phyloP scores from a whole-genome alignment of 2,797 vertebrate species.

The Hirundo rustica region DNA sequence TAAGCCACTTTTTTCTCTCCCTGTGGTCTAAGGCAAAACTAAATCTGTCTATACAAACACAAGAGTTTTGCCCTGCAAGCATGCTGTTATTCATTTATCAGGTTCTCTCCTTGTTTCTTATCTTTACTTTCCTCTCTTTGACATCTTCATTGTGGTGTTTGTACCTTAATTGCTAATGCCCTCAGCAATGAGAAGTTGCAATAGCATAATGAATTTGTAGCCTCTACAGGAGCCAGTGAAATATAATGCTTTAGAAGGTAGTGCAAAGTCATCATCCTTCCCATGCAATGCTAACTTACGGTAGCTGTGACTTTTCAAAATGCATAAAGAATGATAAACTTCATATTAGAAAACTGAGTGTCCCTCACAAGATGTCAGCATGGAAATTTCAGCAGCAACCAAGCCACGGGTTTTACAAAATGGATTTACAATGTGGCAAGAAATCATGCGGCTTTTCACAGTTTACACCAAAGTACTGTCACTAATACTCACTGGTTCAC shows the following conservation, averaged over 20 bases:
- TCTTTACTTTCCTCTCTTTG: background rate
- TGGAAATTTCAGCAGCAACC: background rate
- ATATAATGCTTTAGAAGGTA: background rate
- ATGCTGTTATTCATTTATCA: background rate
- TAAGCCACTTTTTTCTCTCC: background rate
- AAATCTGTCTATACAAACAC: background rate
- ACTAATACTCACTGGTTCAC: background rate
- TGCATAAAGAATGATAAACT: background rate
- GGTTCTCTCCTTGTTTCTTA: background rate
- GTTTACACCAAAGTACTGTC: background rate
- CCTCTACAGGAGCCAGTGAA: background rate
- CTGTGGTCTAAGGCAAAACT: background rate
- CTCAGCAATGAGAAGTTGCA: conserved; percentile 8
- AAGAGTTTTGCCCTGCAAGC: background rate
- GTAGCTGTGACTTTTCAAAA: background rate
- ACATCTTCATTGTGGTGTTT: conserved; percentile 17
- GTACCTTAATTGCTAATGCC: conserved; percentile 19
- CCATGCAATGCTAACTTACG: background rate
- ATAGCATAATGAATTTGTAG: conserved; percentile 24
- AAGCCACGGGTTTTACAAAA: background rate
- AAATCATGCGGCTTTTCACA: background rate
- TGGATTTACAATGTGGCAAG: background rate
- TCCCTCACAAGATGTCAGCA: background rate
- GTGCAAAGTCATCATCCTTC: background rate
- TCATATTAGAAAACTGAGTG: background rate